Percentiles rank a stretch among this genome's conserved stretches.
phyloP scores from a whole-genome alignment of 1,140 invertebrate species.

The Apis cerana region DNA sequence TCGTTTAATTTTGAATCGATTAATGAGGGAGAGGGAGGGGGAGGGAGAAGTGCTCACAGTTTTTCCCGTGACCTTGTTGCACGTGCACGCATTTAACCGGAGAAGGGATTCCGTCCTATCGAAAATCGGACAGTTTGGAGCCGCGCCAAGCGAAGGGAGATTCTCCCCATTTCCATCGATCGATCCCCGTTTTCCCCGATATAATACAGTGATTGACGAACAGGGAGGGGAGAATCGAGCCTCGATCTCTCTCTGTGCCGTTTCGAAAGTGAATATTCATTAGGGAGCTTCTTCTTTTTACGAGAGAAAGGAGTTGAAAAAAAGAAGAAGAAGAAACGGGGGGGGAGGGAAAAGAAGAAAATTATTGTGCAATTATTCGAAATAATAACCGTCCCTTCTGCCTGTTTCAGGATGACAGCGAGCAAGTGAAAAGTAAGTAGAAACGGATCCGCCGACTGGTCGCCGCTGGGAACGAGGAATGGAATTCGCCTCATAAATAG shows the following conservation, averaged over 20 bases:
- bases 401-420: constrained; percentile 83
- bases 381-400: constrained; percentile 11
- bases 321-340: too few species aligned
- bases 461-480: neutral
- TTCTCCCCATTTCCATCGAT: neutral
- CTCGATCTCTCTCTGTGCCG: neutral
- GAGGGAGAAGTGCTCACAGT: too few species aligned
- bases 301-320: too few species aligned
- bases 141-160: neutral
- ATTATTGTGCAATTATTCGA: neutral
- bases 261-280: neutral
- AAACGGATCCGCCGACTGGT: neutral
- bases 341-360: too few species aligned
- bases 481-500: constrained; percentile 15
- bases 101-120: neutral
- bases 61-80: neutral
- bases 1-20: constrained; percentile 5
- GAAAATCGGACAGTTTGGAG: constrained; percentile 4
- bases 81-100: neutral
- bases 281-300: too few species aligned
- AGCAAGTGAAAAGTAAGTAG: constrained; percentile 84
- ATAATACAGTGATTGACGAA: constrained; percentile 19
- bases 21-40: neutral
- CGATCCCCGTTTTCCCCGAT: neutral
- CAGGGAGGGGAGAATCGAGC: neutral